Base-by-base conservation (phyloP, 2,113 vertebrate genomes). In the Psettodes erumei region DNA sequence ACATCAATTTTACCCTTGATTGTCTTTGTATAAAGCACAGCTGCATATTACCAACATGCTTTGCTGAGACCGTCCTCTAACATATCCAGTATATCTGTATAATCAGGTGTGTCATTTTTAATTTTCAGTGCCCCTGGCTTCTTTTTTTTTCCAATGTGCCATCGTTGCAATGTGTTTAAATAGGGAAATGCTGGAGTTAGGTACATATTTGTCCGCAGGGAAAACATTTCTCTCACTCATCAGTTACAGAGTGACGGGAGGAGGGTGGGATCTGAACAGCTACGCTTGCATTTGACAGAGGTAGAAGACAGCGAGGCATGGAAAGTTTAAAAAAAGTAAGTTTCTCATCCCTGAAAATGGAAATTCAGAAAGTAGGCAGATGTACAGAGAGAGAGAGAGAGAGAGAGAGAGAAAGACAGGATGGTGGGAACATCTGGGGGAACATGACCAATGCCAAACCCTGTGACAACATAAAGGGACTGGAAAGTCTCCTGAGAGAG, bases 371-470 rank as follows among this genome's bases (percentile, higher is more conserved):
- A 73, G 75, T 68, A 77, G 74, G 76, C 66, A 83, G 58, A 78
- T 30, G 4, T 71, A 28, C 69, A 74, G n/a, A n/a, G n/a, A n/a
- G n/a, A n/a, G n/a, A n/a, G n/a, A n/a, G n/a, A 66, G 70, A 35
- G 35, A 19, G 15, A 68, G 15, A 27, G 19, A 21, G 50, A 63
- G 71, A 71, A 42, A 78, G 65, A 71, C 5, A 78, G 67, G 51
- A 84, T 80, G 83, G 83, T 90, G 87, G 85, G 88, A 91, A 92
- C 86, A 89, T 91, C 84, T 88, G 81, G 81, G 79, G 84, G 75
- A 76, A 83, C 75, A 68, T 81, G 68, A 59, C 56, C 54, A 56
- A 63, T 82, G 75, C 86, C 85, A 90, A 79, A 68, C 67, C 74
- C 82, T 75, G 77, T 70, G 76, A 88, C 84, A 82, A 89, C 77